A percentile compares a stretch with the other conserved stretches of the same genome.
Evolutionary conservation across 1,140 invertebrate genomes (phyloP).

Genomic region (Lucilia sericata): DNA sequence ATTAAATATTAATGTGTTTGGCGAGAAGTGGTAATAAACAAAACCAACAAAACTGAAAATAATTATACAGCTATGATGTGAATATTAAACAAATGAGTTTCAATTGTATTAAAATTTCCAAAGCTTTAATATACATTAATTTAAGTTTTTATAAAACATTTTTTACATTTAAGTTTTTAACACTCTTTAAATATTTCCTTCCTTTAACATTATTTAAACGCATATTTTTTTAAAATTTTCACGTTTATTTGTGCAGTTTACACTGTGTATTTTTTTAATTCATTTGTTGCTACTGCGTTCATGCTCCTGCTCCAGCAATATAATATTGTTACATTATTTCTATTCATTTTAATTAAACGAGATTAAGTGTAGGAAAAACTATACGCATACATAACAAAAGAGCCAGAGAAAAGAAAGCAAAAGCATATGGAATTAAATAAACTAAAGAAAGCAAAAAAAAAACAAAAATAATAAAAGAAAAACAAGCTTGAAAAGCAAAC

Average conservation of each 20-base stretch:
- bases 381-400: background rate
- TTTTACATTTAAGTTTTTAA: no score
- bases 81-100: background rate
- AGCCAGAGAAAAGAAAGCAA: background rate
- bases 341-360: constrained; percentile 27
- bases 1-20: constrained; percentile 3
- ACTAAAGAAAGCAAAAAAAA: background rate
- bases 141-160: no score
- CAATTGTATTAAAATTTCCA: no score
- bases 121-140: no score
- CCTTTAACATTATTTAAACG: background rate
- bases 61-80: background rate
- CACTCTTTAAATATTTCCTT: background rate
- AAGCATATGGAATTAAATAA: constrained; percentile 1
- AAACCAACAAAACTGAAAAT: background rate
- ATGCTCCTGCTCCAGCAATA: background rate
- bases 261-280: background rate
- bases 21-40: no score
- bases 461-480: no score
- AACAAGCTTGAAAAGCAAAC: background rate
- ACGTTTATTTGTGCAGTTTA: background rate
- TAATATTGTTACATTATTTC: constrained; percentile 15
- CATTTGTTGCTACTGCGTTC: background rate
- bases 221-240: background rate
- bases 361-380: background rate